Evolutionary conservation across 2,888 invertebrate species (phyloP), one percentile per base, ranked within the genome.

Genomic region (Yponomeuta malinellus): DNA sequence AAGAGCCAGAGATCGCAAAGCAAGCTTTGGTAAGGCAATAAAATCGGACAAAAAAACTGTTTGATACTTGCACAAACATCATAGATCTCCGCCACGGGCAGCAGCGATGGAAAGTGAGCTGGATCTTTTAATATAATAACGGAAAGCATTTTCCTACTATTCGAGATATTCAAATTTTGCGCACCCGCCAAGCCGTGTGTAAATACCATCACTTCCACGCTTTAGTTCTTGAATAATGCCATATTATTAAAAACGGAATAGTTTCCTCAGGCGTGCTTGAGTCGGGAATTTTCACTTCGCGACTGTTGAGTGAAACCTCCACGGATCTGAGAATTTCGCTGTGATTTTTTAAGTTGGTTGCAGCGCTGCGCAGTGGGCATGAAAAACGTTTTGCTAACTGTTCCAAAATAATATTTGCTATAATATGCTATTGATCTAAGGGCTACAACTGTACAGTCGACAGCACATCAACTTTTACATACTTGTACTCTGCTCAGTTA

Each of bases 161-260:
- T 59, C 52, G 15, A 59, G 52, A 59, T 65, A 31, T 65, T 65
- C 12, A 31, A 65, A 33, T 65, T 65, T 65, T 31, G 65, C 31
- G 29, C 33, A 65, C 65, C 65, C 65, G 65, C 12, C 29, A 31
- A 65, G 31, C 65, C 65, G 65, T 29, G 65, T 65, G 52, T 59
- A 59, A 59, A 59, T 59, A 59, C 52, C 52, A 59, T 59, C 52
- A 59, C 52, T 59, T 59, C 52, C 52, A 59, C 52, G 12, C 52
- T 59, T 59, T 59, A 59, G 52, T 59, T 65, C 31, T 33, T 65
- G 65, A 65, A 65, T 65, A 65, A 65, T 65, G 31, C 31, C 65
- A 33, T 59, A 15, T 59, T 59, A 59, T 59, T 59, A 59, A 59
- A 59, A 59, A 59, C 52, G 52, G 52, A 15, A 59, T 59, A 59